These are phyloP conservation scores for Drosophila nasuta DNA, from an alignment of 1,140 invertebrate species.

Conservation along the genomic window DNA sequence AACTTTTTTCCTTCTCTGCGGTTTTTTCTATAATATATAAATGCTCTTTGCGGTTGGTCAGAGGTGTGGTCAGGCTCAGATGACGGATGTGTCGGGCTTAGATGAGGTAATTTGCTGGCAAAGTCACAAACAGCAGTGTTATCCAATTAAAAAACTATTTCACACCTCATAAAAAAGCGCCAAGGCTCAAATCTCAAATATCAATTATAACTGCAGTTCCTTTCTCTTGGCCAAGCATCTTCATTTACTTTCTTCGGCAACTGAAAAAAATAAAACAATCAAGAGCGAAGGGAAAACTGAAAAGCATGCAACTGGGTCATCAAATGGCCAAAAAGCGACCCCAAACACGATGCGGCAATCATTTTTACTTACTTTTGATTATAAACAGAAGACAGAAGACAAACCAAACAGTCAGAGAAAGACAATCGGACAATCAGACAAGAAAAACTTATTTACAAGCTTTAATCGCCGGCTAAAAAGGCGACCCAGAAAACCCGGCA, in stretches of 20 bases:
- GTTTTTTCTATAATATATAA: conserved; percentile 51
- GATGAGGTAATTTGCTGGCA: conserved; percentile 48
- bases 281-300: conserved; percentile 38
- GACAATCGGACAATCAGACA: conserved; percentile 26
- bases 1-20: conserved; percentile 40
- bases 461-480: conserved; percentile 38
- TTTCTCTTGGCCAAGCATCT: conserved; percentile 44
- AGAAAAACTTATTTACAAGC: conserved; percentile 48
- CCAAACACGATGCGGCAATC: conserved; percentile 77
- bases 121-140: neutral
- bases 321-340: conserved; percentile 51
- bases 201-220: conserved; percentile 27
- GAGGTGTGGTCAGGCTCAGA: conserved; percentile 38
- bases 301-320: conserved; percentile 70
- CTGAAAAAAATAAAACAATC: conserved; percentile 14
- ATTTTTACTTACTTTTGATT: conserved; percentile 82
- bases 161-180: neutral
- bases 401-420: conserved; percentile 59
- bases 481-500: conserved; percentile 32
- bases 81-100: conserved; percentile 23
- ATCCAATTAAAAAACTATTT: conserved; percentile 7
- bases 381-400: conserved; percentile 60
- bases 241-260: conserved; percentile 68
- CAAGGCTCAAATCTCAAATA: neutral
- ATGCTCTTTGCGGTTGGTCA: conserved; percentile 57